Percentiles rank a stretch among this genome's conserved stretches.
Conservation (phyloP, 2,888 invertebrate species). For the Spodoptera littoralis region DNA sequence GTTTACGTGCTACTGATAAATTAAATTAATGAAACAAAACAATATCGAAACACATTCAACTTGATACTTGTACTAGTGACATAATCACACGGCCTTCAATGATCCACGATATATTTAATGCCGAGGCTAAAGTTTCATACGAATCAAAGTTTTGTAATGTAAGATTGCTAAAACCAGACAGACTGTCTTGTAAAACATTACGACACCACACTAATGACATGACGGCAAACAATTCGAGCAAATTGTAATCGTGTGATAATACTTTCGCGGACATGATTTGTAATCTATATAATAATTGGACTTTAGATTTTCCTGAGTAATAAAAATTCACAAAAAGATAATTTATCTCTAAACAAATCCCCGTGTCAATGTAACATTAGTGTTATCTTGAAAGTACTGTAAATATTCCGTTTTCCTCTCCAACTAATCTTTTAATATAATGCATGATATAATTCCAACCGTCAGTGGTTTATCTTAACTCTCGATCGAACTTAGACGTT, state of each 20-base stretch:
- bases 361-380: conserved; percentile 20
- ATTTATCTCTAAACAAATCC: conserved; percentile 8
- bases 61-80: conserved; percentile 58
- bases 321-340: conserved; percentile 25
- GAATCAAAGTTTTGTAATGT: conserved; percentile 45
- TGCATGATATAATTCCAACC: conserved; percentile 72
- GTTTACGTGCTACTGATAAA: conserved; percentile 20
- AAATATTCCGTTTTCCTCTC: conserved; percentile 46
- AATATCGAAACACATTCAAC: conserved; percentile 37
- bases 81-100: conserved; percentile 58
- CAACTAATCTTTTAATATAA: conserved; percentile 55
- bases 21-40: conserved; percentile 28
- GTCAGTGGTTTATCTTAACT: conserved; percentile 66
- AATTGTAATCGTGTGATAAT: conserved; percentile 37
- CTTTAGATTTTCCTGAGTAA: conserved; percentile 22
- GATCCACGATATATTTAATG: conserved; percentile 49
- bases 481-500: conserved; percentile 69
- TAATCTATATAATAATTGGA: conserved; percentile 14
- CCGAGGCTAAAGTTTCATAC: conserved; percentile 53
- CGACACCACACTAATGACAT: conserved; percentile 24
- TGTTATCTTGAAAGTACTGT: conserved; percentile 42
- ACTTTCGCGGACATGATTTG: conserved; percentile 33
- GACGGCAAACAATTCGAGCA: conserved; percentile 23
- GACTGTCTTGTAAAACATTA: conserved; percentile 37
- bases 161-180: conserved; percentile 43